These are phyloP conservation scores for Cassiopea andromeda DNA, from an alignment of 30 jellyfish, hydroid and myxozoan species.

Conservation along the genomic window DNA sequence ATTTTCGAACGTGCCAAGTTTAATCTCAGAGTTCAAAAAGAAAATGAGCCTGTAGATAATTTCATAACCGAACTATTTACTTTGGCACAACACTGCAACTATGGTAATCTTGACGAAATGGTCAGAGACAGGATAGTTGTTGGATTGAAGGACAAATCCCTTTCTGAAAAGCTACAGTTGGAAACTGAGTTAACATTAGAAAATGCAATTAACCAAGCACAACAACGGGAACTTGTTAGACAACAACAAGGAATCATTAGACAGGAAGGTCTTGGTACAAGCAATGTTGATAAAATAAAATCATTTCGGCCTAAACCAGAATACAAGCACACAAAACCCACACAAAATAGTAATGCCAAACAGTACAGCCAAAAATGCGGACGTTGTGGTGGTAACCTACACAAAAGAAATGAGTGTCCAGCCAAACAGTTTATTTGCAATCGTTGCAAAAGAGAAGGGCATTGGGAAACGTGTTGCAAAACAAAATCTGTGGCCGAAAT, in stretches of 20 bases:
- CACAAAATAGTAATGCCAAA: not conserved
- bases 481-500: not conserved
- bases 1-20: conserved; percentile 29
- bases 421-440: conserved; percentile 22
- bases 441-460: conserved; percentile 42
- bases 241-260: conserved; percentile 29
- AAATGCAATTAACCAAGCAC: conserved; percentile 38
- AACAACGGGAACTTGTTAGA: conserved; percentile 39
- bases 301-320: not conserved
- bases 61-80: conserved; percentile 36
- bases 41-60: conserved; percentile 30
- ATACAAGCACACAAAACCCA: conserved; percentile 15
- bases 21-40: conserved; percentile 2
- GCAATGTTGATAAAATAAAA: not conserved
- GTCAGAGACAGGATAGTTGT: conserved; percentile 46
- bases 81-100: conserved; percentile 43
- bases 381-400: conserved; percentile 22
- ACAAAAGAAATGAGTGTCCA: conserved; percentile 41
- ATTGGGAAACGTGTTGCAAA: conserved; percentile 41
- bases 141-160: conserved; percentile 42
- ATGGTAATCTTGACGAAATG: conserved; percentile 38
- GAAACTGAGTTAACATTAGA: conserved; percentile 32
- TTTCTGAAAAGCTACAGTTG: conserved; percentile 43
- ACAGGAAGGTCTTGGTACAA: not conserved
- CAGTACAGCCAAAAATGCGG: conserved; percentile 13